A percentile compares a stretch with the other conserved stretches of the same genome.
Conservation (phyloP, 2,797 vertebrate genomes). For the Phalanger gymnotis region DNA sequence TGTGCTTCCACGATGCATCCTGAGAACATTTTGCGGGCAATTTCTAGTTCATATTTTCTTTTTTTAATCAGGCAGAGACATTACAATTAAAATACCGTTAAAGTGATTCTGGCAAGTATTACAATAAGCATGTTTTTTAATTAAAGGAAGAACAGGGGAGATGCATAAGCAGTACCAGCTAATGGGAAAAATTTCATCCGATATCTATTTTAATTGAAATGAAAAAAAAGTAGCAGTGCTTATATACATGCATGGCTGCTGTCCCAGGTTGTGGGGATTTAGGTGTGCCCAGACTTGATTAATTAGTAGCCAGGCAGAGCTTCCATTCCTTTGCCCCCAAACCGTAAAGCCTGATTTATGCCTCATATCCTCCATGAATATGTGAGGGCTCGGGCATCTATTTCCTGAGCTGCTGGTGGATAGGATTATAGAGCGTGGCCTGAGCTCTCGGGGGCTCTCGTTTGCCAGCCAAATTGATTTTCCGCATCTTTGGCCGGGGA, state of each 20-base stretch:
- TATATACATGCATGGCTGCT: constrained; percentile 49
- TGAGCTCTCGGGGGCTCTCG: constrained; percentile 67
- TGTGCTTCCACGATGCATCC: constrained; percentile 41
- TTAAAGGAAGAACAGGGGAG: constrained; percentile 84
- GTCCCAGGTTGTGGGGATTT: constrained; percentile 58
- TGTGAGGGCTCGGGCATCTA: constrained; percentile 67
- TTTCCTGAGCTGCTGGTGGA: constrained; percentile 67
- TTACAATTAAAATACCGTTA: constrained; percentile 88
- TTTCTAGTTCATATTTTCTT: constrained; percentile 87
- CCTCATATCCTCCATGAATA: constrained; percentile 72
- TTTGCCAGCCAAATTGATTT: constrained; percentile 79
- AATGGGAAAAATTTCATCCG: constrained; percentile 82
- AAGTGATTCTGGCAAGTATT: constrained; percentile 85
- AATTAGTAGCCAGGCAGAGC: constrained; percentile 77
- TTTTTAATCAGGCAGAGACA: constrained; percentile 88
- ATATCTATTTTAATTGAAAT: constrained; percentile 86
- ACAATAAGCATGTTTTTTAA: constrained; percentile 88
- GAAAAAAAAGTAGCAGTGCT: constrained; percentile 66
- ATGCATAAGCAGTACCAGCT: constrained; percentile 82
- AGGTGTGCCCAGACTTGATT: constrained; percentile 77
- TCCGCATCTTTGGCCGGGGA: constrained; percentile 65
- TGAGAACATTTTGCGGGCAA: constrained; percentile 68
- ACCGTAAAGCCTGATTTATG: constrained; percentile 69
- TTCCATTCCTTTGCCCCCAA: constrained; percentile 62
- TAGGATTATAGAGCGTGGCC: constrained; percentile 59